Evolutionary conservation across 2,888 invertebrate species (phyloP).

Genomic region (Linyphia triangularis): DNA sequence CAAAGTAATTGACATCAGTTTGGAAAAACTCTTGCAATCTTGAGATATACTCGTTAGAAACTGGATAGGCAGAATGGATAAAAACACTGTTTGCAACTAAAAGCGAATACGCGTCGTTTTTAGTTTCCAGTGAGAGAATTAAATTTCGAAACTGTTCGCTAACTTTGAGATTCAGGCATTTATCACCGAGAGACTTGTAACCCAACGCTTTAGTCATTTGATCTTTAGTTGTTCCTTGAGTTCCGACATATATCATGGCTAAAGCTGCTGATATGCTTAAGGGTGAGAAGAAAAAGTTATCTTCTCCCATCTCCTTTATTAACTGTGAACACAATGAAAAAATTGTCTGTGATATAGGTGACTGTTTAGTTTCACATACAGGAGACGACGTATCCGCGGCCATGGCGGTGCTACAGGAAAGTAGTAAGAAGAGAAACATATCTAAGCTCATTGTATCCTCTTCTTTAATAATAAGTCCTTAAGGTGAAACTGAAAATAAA

Average conservation of each 20-base stretch:
- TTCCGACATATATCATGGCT: slow-evolving; percentile 80
- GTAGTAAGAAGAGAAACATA: background rate
- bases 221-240: slow-evolving; percentile 78
- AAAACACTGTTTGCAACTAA: slow-evolving; percentile 57
- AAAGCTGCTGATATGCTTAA: slow-evolving; percentile 80
- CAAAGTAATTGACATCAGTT: slow-evolving; percentile 30
- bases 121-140: background rate
- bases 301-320: slow-evolving; percentile 31
- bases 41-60: slow-evolving; percentile 31
- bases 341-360: slow-evolving; percentile 38
- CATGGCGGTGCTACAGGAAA: background rate
- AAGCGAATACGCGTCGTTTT: slow-evolving; percentile 20
- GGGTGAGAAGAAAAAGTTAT: slow-evolving; percentile 79
- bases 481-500: background rate
- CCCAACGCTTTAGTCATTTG: slow-evolving; percentile 78
- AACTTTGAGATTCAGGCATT: slow-evolving; percentile 26
- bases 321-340: slow-evolving; percentile 18
- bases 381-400: background rate
- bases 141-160: slow-evolving; percentile 48
- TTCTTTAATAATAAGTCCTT: background rate
- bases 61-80: slow-evolving; percentile 31
- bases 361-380: background rate
- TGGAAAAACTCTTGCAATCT: slow-evolving; percentile 35
- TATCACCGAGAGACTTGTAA: slow-evolving; percentile 58
- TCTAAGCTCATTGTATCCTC: background rate